Evolutionary conservation across 2,797 vertebrate genomes (phyloP).

Genomic region (Gymnoscopelus braueri): DNA sequence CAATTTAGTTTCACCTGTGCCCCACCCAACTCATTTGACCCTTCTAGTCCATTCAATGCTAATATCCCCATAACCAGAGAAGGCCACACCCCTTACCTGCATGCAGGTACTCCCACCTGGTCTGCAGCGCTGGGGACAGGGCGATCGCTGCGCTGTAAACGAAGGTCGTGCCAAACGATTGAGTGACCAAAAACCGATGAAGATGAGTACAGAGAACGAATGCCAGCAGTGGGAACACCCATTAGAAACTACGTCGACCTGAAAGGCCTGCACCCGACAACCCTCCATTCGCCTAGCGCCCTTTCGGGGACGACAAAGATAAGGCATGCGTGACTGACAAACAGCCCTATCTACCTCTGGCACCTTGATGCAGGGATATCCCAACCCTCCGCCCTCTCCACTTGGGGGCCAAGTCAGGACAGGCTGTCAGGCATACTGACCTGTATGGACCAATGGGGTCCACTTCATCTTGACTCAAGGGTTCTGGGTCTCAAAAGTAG

Average conservation of each 20-base stretch:
- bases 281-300: slow-evolving; percentile 45
- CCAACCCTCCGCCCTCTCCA: slow-evolving; percentile 72
- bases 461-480: slow-evolving; percentile 27
- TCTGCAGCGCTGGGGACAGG: slow-evolving; percentile 57
- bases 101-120: slow-evolving; percentile 75
- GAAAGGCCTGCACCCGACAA: slow-evolving; percentile 39
- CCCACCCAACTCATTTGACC: not conserved
- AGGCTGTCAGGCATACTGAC: not conserved
- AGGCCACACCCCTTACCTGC: slow-evolving; percentile 77
- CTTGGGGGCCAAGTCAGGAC: slow-evolving; percentile 15
- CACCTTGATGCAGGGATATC: slow-evolving; percentile 82
- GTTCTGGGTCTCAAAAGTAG: slow-evolving; percentile 19
- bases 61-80: slow-evolving; percentile 9
- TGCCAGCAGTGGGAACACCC: slow-evolving; percentile 75
- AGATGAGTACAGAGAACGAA: slow-evolving; percentile 26
- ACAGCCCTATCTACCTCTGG: slow-evolving; percentile 71
- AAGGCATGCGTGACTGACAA: slow-evolving; percentile 64
- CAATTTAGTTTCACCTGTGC: slow-evolving; percentile 26
- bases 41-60: not conserved
- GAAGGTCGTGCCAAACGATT: slow-evolving; percentile 34
- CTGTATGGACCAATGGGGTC: slow-evolving; percentile 12
- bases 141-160: slow-evolving; percentile 45
- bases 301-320: slow-evolving; percentile 61
- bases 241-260: slow-evolving; percentile 65
- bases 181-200: slow-evolving; percentile 56